Conservation (phyloP, 2,113 vertebrate genomes). For the Hymenochirus boettgeri region DNA sequence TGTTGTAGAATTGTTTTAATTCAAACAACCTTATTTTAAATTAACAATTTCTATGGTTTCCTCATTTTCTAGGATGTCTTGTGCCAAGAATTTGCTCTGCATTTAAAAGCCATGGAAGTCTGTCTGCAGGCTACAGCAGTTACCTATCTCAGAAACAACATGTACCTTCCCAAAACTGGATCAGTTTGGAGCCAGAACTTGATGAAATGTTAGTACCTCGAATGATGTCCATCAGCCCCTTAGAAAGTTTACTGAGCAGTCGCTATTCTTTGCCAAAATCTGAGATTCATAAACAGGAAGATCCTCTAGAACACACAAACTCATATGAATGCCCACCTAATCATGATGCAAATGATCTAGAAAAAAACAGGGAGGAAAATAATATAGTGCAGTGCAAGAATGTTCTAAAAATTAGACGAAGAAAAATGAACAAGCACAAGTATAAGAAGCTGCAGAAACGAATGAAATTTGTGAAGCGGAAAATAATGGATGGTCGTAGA, state of each 20-base stretch:
- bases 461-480: constrained; percentile 72
- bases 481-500: constrained; percentile 64
- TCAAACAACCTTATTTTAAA: no score
- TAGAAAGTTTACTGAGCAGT: constrained; percentile 87
- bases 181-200: constrained; percentile 67
- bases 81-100: constrained; percentile 31
- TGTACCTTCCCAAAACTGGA: constrained; percentile 58
- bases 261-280: constrained; percentile 69
- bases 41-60: no score
- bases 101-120: constrained; percentile 13
- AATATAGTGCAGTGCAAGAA: constrained; percentile 71
- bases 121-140: constrained; percentile 51
- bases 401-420: constrained; percentile 79
- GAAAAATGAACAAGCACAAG: constrained; percentile 90
- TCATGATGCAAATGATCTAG: constrained; percentile 25
- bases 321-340: constrained; percentile 46
- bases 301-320: not conserved
- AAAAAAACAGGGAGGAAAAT: constrained; percentile 33
- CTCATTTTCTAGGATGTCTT: constrained; percentile 47
- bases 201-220: constrained; percentile 84
- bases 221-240: constrained; percentile 81
- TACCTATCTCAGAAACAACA: constrained; percentile 56
- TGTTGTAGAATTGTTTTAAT: no score
- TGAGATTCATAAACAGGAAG: constrained; percentile 21
- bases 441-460: constrained; percentile 83